Conservation (phyloP, 2,113 vertebrate genomes). For the Gymnarchus niloticus region DNA sequence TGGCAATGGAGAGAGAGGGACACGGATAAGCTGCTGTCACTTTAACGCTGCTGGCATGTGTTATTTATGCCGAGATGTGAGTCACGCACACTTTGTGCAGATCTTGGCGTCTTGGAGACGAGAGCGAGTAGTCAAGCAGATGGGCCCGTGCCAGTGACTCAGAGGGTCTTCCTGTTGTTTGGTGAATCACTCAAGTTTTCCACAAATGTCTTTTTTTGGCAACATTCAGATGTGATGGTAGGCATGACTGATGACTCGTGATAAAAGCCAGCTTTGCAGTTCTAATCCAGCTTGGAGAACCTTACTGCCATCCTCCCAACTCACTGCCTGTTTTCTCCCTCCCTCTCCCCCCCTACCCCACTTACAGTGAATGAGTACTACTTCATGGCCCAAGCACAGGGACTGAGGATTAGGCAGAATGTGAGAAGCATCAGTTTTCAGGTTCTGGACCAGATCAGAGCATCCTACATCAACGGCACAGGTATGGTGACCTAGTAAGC, state of each 20-base stretch:
- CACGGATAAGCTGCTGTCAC: no score
- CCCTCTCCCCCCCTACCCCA: constrained; percentile 17
- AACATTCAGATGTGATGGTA: not conserved
- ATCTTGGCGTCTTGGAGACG: not conserved
- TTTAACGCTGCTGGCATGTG: not conserved
- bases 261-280: not conserved
- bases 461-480: constrained; percentile 90
- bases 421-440: constrained; percentile 87
- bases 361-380: constrained; percentile 92
- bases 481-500: constrained; percentile 56
- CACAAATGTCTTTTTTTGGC: not conserved
- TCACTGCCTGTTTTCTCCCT: not conserved
- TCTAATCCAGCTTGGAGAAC: not conserved
- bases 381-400: constrained; percentile 95
- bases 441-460: constrained; percentile 89
- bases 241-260: not conserved
- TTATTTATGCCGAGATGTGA: not conserved
- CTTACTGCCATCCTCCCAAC: not conserved
- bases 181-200: not conserved
- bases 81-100: no score
- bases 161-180: not conserved
- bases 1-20: no score
- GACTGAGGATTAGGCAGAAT: constrained; percentile 89
- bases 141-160: not conserved
- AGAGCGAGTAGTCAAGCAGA: not conserved